Evolutionary conservation across 2,888 invertebrate species (phyloP).

Genomic region (Tipula lateralis): DNA sequence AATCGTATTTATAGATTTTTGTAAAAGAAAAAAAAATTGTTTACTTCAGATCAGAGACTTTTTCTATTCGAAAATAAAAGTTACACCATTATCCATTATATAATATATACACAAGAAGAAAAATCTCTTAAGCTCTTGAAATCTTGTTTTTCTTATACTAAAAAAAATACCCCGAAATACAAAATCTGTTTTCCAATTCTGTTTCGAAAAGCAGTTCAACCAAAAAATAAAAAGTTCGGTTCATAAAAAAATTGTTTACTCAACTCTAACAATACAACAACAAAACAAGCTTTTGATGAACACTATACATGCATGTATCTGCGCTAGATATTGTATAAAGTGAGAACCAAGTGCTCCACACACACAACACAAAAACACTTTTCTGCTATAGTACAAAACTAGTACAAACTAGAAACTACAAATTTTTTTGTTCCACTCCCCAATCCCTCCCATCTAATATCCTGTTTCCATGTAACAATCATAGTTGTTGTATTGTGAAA

Average conservation of each 20-base stretch:
- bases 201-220: neutral
- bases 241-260: neutral
- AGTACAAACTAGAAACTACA: neutral
- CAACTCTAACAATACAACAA: neutral
- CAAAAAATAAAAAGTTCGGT: neutral
- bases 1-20: neutral
- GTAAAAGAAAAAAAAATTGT: neutral
- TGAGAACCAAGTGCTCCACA: neutral
- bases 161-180: neutral
- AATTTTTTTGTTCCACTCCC: neutral
- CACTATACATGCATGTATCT: neutral
- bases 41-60: neutral
- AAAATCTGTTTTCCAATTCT: slow-evolving; percentile 1
- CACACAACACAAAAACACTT: neutral
- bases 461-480: neutral
- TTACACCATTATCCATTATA: neutral
- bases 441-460: neutral
- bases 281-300: neutral
- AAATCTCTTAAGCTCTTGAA: neutral
- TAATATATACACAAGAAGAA: neutral
- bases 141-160: neutral
- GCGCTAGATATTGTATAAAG: neutral
- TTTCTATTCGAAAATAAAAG: neutral
- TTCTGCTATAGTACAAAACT: neutral
- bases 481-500: neutral